Conservation (phyloP, 2,888 invertebrate genomes). For the Atethmia centrago region DNA sequence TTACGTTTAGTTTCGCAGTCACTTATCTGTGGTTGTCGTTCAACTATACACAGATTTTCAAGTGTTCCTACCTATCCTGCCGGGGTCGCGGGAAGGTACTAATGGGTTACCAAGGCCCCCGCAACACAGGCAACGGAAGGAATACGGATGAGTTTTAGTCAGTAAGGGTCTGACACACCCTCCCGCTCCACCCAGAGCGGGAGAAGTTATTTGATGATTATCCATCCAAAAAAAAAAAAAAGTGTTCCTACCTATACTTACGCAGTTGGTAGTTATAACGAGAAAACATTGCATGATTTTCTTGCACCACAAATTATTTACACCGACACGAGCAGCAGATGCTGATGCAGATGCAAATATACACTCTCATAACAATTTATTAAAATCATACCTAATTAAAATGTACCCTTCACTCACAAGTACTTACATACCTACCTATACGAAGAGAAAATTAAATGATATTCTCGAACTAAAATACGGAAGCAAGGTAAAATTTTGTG, state of each 20-base stretch:
- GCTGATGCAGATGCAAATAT: neutral
- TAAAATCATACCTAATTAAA: conserved; percentile 10
- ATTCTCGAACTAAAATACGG: conserved; percentile 44
- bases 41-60: neutral
- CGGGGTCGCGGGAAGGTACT: too few relatives aligned
- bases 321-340: neutral
- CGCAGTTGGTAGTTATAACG: neutral
- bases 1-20: neutral
- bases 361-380: neutral
- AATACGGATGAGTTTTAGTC: too few relatives aligned
- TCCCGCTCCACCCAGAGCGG: too few relatives aligned
- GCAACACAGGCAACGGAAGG: too few relatives aligned
- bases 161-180: too few relatives aligned
- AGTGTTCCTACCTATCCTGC: too few relatives aligned
- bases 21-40: neutral
- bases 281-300: too few relatives aligned
- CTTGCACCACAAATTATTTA: neutral
- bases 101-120: too few relatives aligned
- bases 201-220: too few relatives aligned
- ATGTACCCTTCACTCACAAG: neutral
- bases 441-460: conserved; percentile 43
- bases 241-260: neutral
- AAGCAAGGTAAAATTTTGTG: conserved; percentile 48
- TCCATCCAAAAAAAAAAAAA: too few relatives aligned
- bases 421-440: neutral